A percentile compares a stretch with the other conserved stretches of the same genome.
phyloP scores from a whole-genome alignment of 2,797 vertebrate genomes.

The Halcyon badia region DNA sequence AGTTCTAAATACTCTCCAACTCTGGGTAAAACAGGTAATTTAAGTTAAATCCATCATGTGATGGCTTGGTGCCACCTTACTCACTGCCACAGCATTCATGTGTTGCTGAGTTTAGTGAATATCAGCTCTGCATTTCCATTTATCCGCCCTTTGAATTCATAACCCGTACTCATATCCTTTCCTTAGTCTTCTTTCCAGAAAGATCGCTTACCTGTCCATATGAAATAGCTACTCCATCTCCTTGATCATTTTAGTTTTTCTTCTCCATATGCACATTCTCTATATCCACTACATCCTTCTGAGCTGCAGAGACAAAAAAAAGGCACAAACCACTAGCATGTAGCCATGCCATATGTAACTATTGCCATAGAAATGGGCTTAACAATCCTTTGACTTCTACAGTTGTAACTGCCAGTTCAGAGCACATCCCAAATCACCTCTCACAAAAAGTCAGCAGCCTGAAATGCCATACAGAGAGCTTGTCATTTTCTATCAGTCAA shows the following conservation, averaged over 20 bases:
- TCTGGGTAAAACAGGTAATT: neutral
- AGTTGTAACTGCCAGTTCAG: neutral
- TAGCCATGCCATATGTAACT: neutral
- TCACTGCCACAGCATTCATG: fast-evolving
- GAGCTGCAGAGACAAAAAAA: neutral
- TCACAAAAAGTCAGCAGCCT: neutral
- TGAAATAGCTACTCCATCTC: neutral
- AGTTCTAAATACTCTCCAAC: neutral
- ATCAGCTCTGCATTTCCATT: neutral
- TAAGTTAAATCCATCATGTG: neutral
- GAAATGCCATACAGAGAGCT: neutral
- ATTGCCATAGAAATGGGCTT: neutral
- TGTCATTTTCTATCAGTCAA: conserved; percentile 10
- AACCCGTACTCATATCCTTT: neutral
- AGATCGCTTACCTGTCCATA: neutral
- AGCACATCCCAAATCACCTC: neutral
- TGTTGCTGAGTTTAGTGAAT: neutral
- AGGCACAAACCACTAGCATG: neutral
- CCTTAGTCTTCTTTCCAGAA: neutral
- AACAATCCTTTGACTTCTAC: neutral
- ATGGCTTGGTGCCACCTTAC: neutral
- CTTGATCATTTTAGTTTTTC: neutral
- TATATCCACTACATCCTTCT: neutral
- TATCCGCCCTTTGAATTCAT: neutral
- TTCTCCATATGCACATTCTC: neutral